A percentile compares a stretch with the other conserved stretches of the same genome.
Evolutionary conservation across 1,140 invertebrate species (phyloP).

Genomic region (Atopsyche davidsoni): DNA sequence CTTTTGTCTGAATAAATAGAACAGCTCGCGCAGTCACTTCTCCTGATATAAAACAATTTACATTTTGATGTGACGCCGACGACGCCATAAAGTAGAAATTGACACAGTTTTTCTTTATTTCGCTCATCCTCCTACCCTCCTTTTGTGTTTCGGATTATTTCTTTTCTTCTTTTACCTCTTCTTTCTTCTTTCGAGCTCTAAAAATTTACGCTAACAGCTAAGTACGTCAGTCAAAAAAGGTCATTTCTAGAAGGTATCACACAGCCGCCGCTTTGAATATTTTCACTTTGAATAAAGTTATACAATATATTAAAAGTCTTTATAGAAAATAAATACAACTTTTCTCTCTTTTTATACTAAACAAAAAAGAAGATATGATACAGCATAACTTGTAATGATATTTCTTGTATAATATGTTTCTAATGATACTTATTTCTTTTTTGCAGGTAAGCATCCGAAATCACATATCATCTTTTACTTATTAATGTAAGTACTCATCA

Average conservation of each 20-base stretch:
- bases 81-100: conserved; percentile 29
- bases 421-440: no score
- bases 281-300: neutral
- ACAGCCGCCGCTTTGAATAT: neutral
- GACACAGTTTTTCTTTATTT: conserved; percentile 29
- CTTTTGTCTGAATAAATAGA: no score
- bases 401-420: no score
- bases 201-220: conserved; percentile 18
- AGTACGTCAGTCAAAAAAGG: conserved; percentile 11
- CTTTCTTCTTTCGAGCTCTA: conserved; percentile 16
- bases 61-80: conserved; percentile 29
- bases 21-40: neutral
- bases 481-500: no score
- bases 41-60: conserved; percentile 28
- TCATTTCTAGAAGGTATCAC: no score
- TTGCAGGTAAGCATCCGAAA: no score
- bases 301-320: conserved; percentile 5
- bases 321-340: no score
- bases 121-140: conserved; percentile 9
- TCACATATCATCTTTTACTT: no score
- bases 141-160: conserved; percentile 8
- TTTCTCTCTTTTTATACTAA: no score
- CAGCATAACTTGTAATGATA: no score
- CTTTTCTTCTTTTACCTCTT: conserved; percentile 14
- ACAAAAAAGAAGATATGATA: no score